Conservation (phyloP, 2,888 invertebrate species). For the Podabrus alpinus region DNA sequence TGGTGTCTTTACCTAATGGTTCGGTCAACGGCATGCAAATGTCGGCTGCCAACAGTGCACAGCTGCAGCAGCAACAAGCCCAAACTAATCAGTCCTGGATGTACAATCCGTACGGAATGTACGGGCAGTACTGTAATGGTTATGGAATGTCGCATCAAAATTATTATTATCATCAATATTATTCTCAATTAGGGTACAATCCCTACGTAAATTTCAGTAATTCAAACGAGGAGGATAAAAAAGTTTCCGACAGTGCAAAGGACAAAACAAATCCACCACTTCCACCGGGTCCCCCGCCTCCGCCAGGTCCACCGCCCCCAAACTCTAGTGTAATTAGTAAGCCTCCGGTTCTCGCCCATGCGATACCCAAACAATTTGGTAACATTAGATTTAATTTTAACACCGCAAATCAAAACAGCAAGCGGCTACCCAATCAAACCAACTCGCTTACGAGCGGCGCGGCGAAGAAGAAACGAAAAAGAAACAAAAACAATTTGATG, state of each 20-base stretch:
- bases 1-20: background rate
- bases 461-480: conserved; percentile 76
- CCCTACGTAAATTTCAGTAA: conserved; percentile 46
- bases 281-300: conserved; percentile 63
- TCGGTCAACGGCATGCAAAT: conserved; percentile 12
- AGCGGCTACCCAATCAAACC: conserved; percentile 45
- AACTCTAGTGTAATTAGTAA: conserved; percentile 50
- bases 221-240: conserved; percentile 38
- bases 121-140: conserved; percentile 26
- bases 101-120: conserved; percentile 36
- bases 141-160: conserved; percentile 37
- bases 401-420: conserved; percentile 37
- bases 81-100: conserved; percentile 33
- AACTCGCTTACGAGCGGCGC: conserved; percentile 58
- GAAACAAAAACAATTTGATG: conserved; percentile 57
- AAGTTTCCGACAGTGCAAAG: conserved; percentile 35
- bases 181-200: conserved; percentile 40
- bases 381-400: conserved; percentile 62
- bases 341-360: conserved; percentile 48
- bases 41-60: background rate
- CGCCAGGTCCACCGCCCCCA: conserved; percentile 43
- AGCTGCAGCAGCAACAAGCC: conserved; percentile 19
- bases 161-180: conserved; percentile 59
- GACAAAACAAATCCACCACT: conserved; percentile 59
- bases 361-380: conserved; percentile 54